Percentiles rank a stretch among this genome's conserved stretches.
These are phyloP conservation scores for Australoheros scitulus DNA, from an alignment of 2,113 vertebrate species.

Conservation along the genomic window DNA sequence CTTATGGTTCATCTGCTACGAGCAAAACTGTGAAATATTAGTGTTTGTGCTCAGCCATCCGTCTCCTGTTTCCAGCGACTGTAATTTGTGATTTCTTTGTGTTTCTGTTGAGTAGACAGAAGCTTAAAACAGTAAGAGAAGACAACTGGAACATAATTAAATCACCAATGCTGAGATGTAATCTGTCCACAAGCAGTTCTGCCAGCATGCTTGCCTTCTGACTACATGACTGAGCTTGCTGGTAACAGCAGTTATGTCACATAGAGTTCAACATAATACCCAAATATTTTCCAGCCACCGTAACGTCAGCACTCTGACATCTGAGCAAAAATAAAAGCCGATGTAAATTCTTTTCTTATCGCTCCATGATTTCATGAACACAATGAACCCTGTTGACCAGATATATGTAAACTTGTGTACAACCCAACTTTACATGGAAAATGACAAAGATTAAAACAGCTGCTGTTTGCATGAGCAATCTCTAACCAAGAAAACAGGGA, in stretches of 20 bases:
- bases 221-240: background rate
- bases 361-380: background rate
- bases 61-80: conserved; percentile 9
- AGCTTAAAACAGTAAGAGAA: background rate
- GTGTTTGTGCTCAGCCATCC: conserved; percentile 11
- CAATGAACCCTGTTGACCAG: background rate
- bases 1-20: background rate
- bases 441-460: background rate
- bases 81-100: background rate
- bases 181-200: background rate
- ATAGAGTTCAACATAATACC: background rate
- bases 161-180: background rate
- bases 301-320: background rate
- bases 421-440: background rate
- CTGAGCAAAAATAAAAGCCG: background rate
- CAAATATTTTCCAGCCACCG: background rate
- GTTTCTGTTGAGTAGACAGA: background rate
- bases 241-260: background rate
- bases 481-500: background rate
- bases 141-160: background rate
- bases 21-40: background rate
- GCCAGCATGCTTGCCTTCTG: background rate
- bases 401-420: accelerated
- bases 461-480: background rate
- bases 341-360: background rate